Evolutionary conservation across 2,113 vertebrate genomes (phyloP).

Genomic region (Eudyptes chrysolophus): DNA sequence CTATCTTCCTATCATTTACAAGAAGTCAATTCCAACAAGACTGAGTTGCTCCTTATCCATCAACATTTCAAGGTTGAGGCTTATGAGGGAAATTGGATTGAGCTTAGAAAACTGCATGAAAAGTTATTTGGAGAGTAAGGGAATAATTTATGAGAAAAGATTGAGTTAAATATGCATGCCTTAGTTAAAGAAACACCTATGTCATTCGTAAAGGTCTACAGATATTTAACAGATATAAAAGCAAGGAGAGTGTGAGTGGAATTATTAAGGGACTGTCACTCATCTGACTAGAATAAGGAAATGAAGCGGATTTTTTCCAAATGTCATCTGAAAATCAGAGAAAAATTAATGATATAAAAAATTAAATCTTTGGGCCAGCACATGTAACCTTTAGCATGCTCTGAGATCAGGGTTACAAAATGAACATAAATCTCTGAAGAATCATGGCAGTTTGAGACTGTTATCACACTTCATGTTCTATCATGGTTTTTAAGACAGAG

Average conservation of each 20-base stretch:
- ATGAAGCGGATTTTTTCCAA: background rate
- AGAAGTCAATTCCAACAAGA: background rate
- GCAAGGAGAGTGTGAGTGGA: background rate
- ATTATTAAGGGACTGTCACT: background rate
- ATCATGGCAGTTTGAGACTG: background rate
- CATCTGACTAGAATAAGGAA: background rate
- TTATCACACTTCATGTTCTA: background rate
- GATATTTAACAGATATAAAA: background rate
- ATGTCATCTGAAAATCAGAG: background rate
- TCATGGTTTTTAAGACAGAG: background rate
- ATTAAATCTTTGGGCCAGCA: background rate
- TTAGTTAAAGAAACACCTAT: background rate
- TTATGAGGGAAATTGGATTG: background rate
- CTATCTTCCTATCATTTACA: background rate
- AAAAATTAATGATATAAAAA: background rate
- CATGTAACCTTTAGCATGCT: background rate
- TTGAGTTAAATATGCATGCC: background rate
- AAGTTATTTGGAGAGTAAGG: background rate
- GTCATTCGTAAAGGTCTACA: background rate
- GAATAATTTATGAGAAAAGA: background rate
- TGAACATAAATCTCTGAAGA: background rate
- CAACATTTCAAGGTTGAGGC: background rate
- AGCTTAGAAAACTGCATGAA: background rate
- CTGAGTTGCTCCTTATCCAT: background rate
- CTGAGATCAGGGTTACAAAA: background rate